Conservation (phyloP, 2,797 vertebrate species). For the Spatula clypeata region DNA sequence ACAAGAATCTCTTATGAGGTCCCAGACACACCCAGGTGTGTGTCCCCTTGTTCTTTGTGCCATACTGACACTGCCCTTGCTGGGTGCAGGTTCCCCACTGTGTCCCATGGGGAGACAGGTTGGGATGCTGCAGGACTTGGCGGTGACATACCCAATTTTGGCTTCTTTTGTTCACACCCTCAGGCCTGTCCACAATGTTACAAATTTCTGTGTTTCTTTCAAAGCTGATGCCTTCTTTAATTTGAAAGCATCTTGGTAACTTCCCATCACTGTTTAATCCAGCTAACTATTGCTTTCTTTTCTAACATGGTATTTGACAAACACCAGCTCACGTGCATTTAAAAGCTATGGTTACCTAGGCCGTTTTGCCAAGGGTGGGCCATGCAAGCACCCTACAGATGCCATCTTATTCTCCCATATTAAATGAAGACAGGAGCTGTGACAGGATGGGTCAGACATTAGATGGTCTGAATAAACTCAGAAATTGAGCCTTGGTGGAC, state of each 20-base stretch:
- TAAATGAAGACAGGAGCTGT: background rate
- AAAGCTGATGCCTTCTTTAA: background rate
- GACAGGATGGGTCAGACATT: background rate
- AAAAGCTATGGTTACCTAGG: background rate
- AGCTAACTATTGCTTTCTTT: background rate
- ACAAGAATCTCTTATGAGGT: rapidly evolving
- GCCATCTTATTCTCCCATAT: rapidly evolving
- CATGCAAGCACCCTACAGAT: background rate
- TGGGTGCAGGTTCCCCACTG: rapidly evolving
- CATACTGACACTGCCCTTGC: background rate
- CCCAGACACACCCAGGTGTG: rapidly evolving
- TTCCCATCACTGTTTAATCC: background rate
- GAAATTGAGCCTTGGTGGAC: background rate
- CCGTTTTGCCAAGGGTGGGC: background rate
- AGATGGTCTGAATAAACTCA: background rate
- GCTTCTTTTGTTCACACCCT: background rate
- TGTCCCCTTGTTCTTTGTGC: rapidly evolving
- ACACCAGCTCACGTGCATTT: background rate
- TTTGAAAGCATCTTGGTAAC: background rate
- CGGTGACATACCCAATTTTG: background rate
- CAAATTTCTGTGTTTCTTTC: rapidly evolving
- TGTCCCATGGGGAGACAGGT: rapidly evolving
- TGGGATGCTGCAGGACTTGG: rapidly evolving
- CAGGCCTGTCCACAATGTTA: background rate
- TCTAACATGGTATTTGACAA: background rate